Base-by-base conservation (phyloP, 30 jellyfish, hydroid and myxozoan genomes). In the Aurelia coerulea region DNA sequence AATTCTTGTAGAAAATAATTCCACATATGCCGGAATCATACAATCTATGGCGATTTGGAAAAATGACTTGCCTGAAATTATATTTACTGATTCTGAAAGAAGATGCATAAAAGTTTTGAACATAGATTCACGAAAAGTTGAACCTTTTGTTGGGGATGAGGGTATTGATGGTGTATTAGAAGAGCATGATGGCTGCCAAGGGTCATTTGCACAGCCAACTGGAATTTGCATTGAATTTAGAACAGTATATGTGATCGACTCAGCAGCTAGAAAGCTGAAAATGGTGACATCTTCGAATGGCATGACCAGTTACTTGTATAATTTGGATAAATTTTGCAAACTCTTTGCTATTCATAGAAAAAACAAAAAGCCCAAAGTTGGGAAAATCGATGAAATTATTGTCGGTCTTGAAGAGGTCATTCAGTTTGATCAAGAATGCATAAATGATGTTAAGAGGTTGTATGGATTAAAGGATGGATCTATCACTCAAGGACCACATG, bases 181-280 rank as follows among this genome's bases (percentile, higher is more conserved):
- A 8, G 88, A 77, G 65, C 88, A 65, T 77, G 88, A 77, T 77
- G 88, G 88, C 10, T 56, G 77, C 41, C 42, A 37, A 77, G 88
- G 88, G 13, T 77, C 46, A 58, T 77, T 77, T 77, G 78, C 78
- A 10, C 88, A 77, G 18, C 88, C 88, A 77, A 77, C 88, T 77
- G 88, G 88, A 46, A 77, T 77, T 78, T 77, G 33, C 8, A 52
- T 49, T 10, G 85, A 74, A 37, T 23, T 5, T 16, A 77, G 37
- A 8, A 77, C 68, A 10, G 5, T 72, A 60, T 72, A 72, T 49
- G 83, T 72, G 10, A 72, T 72, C 13, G 83, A 72, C 41, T 72
- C 83, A 72, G 83, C 83, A 13, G 83, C 83, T 31, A 72, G 32
- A 60, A 34, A 72, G 52, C 67, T 72, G 23, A 72, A 72, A 49